Conservation (phyloP, 2,113 vertebrate species). For the Taxidea taxus region DNA sequence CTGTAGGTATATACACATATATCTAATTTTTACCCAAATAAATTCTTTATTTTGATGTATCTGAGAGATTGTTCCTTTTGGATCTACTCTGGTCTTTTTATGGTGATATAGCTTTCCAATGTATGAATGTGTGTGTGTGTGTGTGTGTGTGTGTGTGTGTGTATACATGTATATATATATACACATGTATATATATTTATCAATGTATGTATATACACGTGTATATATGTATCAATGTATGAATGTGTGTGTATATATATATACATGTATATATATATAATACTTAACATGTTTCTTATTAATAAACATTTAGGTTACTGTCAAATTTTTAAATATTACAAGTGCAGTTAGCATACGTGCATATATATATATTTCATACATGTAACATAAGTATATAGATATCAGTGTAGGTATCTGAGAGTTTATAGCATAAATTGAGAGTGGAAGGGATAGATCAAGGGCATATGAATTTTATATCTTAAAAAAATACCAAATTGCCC, state of each 20-base stretch:
- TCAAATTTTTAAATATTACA: not conserved
- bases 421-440: not conserved
- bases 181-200: too few relatives aligned
- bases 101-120: not conserved
- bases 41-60: not conserved
- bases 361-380: not conserved
- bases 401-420: not conserved
- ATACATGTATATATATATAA: not conserved
- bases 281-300: conserved; percentile 2
- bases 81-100: not conserved
- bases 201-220: not conserved
- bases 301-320: not conserved
- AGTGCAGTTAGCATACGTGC: not conserved
- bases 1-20: not conserved
- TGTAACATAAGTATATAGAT: not conserved
- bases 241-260: not conserved
- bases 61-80: not conserved
- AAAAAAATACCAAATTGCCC: not conserved
- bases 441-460: not conserved
- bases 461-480: not conserved
- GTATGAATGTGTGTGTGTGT: not conserved
- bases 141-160: not conserved
- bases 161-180: not conserved
- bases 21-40: not conserved
- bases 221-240: not conserved